phyloP scores from a whole-genome alignment of 2,888 invertebrate species.

The Noctua pronuba region DNA sequence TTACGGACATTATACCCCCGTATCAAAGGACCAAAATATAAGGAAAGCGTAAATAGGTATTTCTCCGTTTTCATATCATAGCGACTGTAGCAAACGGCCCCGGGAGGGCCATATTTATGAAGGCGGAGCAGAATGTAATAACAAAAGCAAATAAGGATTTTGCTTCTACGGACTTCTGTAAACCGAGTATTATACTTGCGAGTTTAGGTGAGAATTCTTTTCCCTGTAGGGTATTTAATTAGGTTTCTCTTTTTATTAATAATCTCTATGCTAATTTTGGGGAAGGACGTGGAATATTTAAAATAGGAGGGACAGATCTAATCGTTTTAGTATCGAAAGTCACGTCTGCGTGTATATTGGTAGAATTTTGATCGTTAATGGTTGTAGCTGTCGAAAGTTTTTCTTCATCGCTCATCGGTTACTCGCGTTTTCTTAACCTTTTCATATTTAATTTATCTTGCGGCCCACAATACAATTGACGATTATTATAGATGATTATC shows the following conservation, averaged over 20 bases:
- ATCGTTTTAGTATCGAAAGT: conserved; percentile 29
- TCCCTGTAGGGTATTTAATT: conserved; percentile 55
- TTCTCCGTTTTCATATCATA: conserved; percentile 69
- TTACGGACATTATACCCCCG: conserved; percentile 52
- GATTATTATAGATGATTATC: not conserved
- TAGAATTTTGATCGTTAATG: conserved; percentile 38
- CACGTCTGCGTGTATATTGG: conserved; percentile 10
- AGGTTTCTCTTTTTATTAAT: conserved; percentile 50
- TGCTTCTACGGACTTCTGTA: conserved; percentile 59
- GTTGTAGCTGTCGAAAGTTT: conserved; percentile 31
- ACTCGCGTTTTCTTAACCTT: conserved; percentile 10
- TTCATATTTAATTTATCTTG: not conserved
- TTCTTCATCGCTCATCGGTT: conserved; percentile 19
- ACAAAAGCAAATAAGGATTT: conserved; percentile 75
- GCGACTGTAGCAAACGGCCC: conserved; percentile 67
- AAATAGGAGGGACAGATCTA: conserved; percentile 13
- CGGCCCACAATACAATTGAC: not conserved
- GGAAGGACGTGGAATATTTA: conserved; percentile 38
- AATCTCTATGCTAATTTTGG: conserved; percentile 54
- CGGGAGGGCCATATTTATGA: conserved; percentile 73
- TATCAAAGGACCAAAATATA: conserved; percentile 65
- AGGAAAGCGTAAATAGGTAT: conserved; percentile 67
- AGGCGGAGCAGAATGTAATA: conserved; percentile 69
- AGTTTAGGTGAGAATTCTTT: conserved; percentile 53
- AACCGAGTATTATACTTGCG: conserved; percentile 53